Percentiles rank a stretch among this genome's conserved stretches.
phyloP scores from a whole-genome alignment of 2,888 invertebrate species.

The Acrobasis suavella region DNA sequence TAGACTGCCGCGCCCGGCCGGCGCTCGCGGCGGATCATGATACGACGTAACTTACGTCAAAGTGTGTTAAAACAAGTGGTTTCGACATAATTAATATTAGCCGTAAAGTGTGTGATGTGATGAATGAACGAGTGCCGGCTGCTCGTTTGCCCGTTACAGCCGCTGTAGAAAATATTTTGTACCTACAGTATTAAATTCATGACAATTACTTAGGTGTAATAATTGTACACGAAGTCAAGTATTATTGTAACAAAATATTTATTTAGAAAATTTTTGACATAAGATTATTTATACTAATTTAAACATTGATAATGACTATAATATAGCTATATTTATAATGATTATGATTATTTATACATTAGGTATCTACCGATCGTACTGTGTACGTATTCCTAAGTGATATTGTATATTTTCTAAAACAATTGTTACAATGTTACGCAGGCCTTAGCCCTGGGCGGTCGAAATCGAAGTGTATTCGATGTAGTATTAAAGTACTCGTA shows the following conservation, averaged over 20 bases:
- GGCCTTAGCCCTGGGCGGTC: conserved; percentile 21
- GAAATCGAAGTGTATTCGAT: conserved; percentile 25
- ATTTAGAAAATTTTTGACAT: conserved; percentile 49
- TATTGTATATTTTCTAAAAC: conserved; percentile 34
- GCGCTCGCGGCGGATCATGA: conserved; percentile 11
- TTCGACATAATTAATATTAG: not conserved
- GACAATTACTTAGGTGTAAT: conserved; percentile 25
- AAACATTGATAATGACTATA: conserved; percentile 35
- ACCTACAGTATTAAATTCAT: conserved; percentile 53
- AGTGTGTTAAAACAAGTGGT: not conserved
- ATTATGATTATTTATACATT: conserved; percentile 24
- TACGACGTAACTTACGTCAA: not conserved
- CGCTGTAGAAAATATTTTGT: conserved; percentile 43
- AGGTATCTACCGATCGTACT: conserved; percentile 37
- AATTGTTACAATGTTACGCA: conserved; percentile 20
- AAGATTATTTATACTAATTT: conserved; percentile 35
- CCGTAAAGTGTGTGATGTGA: conserved; percentile 19
- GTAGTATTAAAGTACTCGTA: conserved; percentile 18
- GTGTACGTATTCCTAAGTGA: conserved; percentile 39
- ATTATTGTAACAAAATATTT: conserved; percentile 52
- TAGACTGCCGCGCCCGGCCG: conserved; percentile 4
- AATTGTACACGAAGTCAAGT: conserved; percentile 38
- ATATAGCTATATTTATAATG: conserved; percentile 33
- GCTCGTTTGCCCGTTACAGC: conserved; percentile 5
- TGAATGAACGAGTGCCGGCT: conserved; percentile 18